Percentiles rank a stretch among this genome's conserved stretches.
Evolutionary conservation across 2,797 vertebrate species (phyloP).

Genomic region (Acanthurus lineatus): DNA sequence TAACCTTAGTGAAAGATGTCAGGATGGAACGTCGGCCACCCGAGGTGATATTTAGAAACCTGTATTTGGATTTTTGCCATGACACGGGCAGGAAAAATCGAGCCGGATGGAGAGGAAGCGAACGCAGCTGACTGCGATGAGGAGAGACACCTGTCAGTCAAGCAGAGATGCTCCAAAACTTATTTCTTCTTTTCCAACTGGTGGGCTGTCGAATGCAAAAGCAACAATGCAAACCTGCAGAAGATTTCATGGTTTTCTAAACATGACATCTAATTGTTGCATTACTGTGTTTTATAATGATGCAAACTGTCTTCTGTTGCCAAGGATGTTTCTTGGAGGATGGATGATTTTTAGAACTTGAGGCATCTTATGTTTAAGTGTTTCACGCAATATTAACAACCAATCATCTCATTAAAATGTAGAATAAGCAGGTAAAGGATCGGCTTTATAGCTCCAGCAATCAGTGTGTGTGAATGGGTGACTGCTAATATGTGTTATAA

Average conservation of each 20-base stretch:
- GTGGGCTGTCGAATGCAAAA: too few relatives aligned
- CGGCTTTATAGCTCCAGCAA: too few relatives aligned
- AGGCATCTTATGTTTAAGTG: neutral
- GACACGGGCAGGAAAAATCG: neutral
- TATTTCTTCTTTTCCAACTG: neutral
- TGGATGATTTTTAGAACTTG: neutral
- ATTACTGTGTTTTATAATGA: neutral
- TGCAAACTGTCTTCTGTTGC: neutral
- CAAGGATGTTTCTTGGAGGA: neutral
- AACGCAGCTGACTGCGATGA: neutral
- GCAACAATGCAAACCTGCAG: neutral
- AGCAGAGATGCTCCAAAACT: neutral
- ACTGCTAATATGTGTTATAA: too few relatives aligned
- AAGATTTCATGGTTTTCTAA: neutral
- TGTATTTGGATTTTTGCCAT: slow-evolving; percentile 15
- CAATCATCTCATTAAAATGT: neutral
- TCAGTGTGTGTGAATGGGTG: too few relatives aligned
- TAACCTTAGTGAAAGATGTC: slow-evolving; percentile 16
- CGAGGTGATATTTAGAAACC: slow-evolving; percentile 11
- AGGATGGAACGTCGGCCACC: slow-evolving; percentile 4
- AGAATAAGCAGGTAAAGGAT: neutral
- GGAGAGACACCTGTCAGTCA: slow-evolving; percentile 4
- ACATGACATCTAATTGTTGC: neutral
- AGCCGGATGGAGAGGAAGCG: neutral
- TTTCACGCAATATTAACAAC: neutral